Percentiles rank a stretch among this genome's conserved stretches.
phyloP scores from a whole-genome alignment of 2,113 vertebrate species.

The Platycercus adscitus region DNA sequence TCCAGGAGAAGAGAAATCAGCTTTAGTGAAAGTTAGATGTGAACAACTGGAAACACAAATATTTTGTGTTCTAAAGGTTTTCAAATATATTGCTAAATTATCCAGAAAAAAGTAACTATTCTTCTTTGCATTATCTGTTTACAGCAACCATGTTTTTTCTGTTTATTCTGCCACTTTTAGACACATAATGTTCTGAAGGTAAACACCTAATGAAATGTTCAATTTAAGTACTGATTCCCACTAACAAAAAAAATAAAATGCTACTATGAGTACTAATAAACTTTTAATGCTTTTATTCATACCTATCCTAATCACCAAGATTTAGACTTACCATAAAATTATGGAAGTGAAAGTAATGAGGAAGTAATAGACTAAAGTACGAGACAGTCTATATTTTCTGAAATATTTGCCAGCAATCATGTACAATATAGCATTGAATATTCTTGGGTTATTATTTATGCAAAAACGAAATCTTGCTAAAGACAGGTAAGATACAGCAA shows the following conservation, averaged over 20 bases:
- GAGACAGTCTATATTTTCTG: not conserved
- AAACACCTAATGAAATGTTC: not conserved
- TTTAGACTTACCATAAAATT: slow-evolving; percentile 29
- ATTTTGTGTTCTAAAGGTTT: not conserved
- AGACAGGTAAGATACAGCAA: not conserved
- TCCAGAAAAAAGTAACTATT: not conserved
- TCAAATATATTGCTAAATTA: not conserved
- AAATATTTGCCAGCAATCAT: not conserved
- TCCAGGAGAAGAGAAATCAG: not conserved
- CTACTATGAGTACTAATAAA: slow-evolving; percentile 16
- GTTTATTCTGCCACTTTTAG: not conserved
- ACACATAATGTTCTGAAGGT: not conserved
- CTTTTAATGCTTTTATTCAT: slow-evolving; percentile 16
- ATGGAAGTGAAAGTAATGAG: slow-evolving; percentile 17
- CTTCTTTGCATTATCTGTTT: not conserved
- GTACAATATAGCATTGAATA: not conserved
- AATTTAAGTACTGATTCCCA: slow-evolving; percentile 1
- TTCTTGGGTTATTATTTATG: not conserved
- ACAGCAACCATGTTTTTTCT: not conserved
- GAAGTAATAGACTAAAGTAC: not conserved
- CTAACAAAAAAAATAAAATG: slow-evolving; percentile 1
- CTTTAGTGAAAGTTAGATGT: not conserved
- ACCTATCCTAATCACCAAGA: not conserved
- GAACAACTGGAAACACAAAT: not conserved
- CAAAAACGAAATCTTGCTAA: not conserved